These are phyloP conservation scores for Drosophila antonietae DNA, from an alignment of 2,888 invertebrate genomes.

Conservation along the genomic window DNA sequence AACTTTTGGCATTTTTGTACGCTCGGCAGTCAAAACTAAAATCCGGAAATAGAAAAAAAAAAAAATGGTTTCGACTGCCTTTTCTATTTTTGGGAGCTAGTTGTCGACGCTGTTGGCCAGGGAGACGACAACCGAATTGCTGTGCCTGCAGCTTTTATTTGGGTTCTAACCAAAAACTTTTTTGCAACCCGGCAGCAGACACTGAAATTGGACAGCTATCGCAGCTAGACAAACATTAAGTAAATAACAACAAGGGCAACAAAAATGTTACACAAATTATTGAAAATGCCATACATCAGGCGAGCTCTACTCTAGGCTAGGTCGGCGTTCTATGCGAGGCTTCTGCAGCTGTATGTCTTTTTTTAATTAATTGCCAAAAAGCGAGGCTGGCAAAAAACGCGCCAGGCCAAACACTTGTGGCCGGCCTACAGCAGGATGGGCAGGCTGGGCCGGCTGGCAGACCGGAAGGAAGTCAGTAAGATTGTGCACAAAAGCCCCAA, in stretches of 20 bases:
- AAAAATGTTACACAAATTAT: conserved; percentile 72
- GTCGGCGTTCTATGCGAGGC: neutral
- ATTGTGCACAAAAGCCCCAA: conserved; percentile 67
- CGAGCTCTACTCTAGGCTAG: neutral
- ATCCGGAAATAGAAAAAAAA: conserved; percentile 32
- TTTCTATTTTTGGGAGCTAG: conserved; percentile 43
- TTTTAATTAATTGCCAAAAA: conserved; percentile 82
- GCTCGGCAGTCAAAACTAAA: conserved; percentile 7
- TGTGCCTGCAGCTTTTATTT: conserved; percentile 75
- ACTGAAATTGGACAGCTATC: conserved; percentile 68
- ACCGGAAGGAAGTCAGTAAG: conserved; percentile 80
- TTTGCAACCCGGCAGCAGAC: conserved; percentile 51
- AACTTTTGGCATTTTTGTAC: conserved; percentile 1
- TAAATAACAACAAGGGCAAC: conserved; percentile 53
- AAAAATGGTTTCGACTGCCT: conserved; percentile 43
- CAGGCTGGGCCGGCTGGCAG: conserved; percentile 30
- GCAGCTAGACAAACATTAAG: conserved; percentile 68
- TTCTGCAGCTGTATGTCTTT: conserved; percentile 46
- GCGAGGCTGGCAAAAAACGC: conserved; percentile 60
- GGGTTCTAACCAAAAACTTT: conserved; percentile 54
- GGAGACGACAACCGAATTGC: conserved; percentile 37
- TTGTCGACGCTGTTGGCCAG: conserved; percentile 34
- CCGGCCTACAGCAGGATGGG: conserved; percentile 39
- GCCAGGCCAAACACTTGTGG: conserved; percentile 72
- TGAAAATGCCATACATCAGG: conserved; percentile 54